Evolutionary conservation across 2,113 vertebrate species (phyloP).

Genomic region (Sminthopsis crassicaudata): DNA sequence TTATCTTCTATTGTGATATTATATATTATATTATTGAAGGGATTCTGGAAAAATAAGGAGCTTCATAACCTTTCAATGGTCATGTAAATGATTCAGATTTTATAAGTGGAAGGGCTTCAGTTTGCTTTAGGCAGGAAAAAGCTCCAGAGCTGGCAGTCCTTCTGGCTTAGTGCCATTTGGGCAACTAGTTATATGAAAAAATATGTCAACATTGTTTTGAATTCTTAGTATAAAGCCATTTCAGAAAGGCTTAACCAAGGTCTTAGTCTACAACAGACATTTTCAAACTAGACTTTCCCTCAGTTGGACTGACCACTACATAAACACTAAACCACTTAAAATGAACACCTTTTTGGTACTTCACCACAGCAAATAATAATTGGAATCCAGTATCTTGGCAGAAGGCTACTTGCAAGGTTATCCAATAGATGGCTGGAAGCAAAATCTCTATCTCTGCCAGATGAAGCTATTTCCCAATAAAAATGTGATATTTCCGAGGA

Average conservation of each 20-base stretch:
- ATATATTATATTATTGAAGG: background rate
- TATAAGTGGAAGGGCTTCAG: background rate
- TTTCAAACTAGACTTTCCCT: background rate
- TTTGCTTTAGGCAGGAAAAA: background rate
- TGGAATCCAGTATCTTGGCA: background rate
- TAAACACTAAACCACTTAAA: background rate
- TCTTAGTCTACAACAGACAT: background rate
- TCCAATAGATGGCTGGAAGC: background rate
- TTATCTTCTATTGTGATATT: background rate
- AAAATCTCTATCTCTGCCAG: background rate
- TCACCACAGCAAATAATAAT: background rate
- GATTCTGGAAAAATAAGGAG: background rate
- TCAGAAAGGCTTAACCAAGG: background rate
- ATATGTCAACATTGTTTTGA: background rate
- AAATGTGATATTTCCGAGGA: background rate
- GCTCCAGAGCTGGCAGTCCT: background rate
- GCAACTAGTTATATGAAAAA: background rate
- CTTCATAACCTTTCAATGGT: background rate
- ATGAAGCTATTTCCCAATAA: background rate
- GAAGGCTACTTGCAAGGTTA: background rate
- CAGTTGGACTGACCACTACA: background rate
- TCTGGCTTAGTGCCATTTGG: background rate
- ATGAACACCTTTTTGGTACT: background rate
- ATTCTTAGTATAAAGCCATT: background rate
- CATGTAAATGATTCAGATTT: conserved; percentile 1